These are phyloP conservation scores for Serranus cabrilla DNA, from an alignment of 2,797 vertebrate genomes.

Conservation along the genomic window DNA sequence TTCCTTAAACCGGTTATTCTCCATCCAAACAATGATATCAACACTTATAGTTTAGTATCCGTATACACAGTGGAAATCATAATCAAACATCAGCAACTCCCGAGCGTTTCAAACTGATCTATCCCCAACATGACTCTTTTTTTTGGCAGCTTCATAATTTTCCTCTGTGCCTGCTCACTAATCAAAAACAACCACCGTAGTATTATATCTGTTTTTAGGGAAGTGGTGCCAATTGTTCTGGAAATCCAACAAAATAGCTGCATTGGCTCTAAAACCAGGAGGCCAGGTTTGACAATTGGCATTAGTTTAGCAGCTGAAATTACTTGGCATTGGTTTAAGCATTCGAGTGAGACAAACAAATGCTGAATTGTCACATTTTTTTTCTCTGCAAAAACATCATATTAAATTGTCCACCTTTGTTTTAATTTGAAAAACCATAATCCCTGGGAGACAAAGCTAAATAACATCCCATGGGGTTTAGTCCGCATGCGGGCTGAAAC, in stretches of 20 bases:
- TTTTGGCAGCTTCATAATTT: background rate
- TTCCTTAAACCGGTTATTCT: slow-evolving; percentile 2
- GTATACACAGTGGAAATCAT: background rate
- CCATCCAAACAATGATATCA: slow-evolving; percentile 33
- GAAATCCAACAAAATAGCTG: background rate
- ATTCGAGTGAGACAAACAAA: background rate
- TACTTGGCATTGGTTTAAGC: slow-evolving; percentile 16
- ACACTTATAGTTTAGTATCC: background rate
- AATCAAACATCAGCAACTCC: background rate
- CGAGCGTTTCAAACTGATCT: background rate
- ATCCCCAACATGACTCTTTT: background rate
- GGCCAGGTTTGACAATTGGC: slow-evolving; percentile 17
- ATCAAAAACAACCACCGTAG: background rate
- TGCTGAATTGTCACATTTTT: slow-evolving; percentile 17
- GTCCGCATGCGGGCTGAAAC: background rate
- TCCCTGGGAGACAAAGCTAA: background rate
- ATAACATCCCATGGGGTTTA: slow-evolving; percentile 3
- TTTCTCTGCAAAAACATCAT: background rate
- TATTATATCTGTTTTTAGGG: no score
- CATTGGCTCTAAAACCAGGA: slow-evolving; percentile 10
- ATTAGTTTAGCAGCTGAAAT: slow-evolving; percentile 24
- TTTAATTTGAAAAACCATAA: slow-evolving; percentile 18
- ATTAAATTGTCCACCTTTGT: slow-evolving; percentile 6
- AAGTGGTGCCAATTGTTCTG: background rate
- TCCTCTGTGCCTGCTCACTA: background rate